Base-by-base conservation (phyloP, 2,113 vertebrate genomes). In the Chlamydotis undulata region DNA sequence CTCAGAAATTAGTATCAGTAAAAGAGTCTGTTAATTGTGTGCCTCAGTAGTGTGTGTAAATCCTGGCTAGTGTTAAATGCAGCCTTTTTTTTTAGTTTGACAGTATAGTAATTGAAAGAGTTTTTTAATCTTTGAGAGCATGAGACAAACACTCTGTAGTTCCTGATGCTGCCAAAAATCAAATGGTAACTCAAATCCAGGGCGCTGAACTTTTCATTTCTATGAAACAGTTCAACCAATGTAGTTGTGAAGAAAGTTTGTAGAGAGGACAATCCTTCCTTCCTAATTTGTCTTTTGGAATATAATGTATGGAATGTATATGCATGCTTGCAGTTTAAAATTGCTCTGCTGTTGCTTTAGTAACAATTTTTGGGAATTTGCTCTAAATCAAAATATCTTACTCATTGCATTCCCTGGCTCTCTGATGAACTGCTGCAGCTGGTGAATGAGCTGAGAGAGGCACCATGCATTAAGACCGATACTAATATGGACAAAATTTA, bases 1-100 rank as follows among this genome's bases (percentile, higher is more conserved):
- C 14, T 59, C 37, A 57, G 61, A 49, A 45, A 12, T 8, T 22
- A 57, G 25, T n/a, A 25, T 56, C 49, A 56, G 26, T 85, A 14
- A 29, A 50, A 52, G 29, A 59, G 14, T 14, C 37, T 71, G 19
- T 57, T 45, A 22, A 23, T 14, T 47, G 33, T 25, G 24, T 71
- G 57, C 28, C 41, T 61, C 19, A 22, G 15, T 41, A 26, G 69
- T 12, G 53, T 0, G 0, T 59, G 49, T 31, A 61, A 50, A n/a
- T 61, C 56, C 61, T 79, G 82, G 37, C n/a, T 74, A 1, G 0
- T 31, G 55, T 59, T 85, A n/a, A 43, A 82, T 74, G 70, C 19
- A 7, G 7, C 35, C 35, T 33, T 14, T 43, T 83, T 79, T 61
- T 61, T 47, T 80, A 45, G 67, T 64, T 69, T 75, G 61, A 43